Evolutionary conservation across 2,797 vertebrate species (phyloP).

Genomic region (Hippopotamyrus pictus): DNA sequence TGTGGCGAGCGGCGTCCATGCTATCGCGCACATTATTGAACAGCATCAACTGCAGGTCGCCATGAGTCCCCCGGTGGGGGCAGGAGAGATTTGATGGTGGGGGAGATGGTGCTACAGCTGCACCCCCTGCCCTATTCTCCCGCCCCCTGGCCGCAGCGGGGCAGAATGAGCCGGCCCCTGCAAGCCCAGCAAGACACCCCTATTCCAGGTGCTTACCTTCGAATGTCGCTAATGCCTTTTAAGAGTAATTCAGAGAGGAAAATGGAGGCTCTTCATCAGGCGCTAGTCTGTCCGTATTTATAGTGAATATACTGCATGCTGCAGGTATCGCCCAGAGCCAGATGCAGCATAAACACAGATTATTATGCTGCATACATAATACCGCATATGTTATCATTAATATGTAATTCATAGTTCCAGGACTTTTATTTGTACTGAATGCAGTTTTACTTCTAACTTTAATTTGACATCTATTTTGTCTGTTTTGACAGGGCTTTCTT

Average conservation of each 20-base stretch:
- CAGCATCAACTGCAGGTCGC: slow-evolving; percentile 11
- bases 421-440: not conserved
- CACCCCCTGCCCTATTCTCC: not conserved
- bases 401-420: not conserved
- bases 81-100: fast-evolving
- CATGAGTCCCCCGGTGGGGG: not conserved
- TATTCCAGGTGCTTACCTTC: not conserved
- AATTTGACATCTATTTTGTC: not conserved
- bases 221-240: not conserved
- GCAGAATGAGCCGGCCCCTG: not conserved
- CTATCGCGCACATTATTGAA: not conserved
- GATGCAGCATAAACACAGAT: not conserved
- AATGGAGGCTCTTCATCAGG: not conserved
- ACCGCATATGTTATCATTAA: not conserved
- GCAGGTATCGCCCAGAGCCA: not conserved
- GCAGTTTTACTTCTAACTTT: not conserved
- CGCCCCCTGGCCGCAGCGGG: too few species aligned
- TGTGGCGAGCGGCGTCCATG: not conserved
- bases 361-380: not conserved
- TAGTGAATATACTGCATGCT: not conserved
- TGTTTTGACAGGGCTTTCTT: slow-evolving; percentile 9
- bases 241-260: not conserved
- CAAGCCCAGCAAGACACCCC: not conserved
- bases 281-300: not conserved
- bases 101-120: not conserved